Conservation (phyloP, 2,797 vertebrate species). For the Fringilla coelebs region DNA sequence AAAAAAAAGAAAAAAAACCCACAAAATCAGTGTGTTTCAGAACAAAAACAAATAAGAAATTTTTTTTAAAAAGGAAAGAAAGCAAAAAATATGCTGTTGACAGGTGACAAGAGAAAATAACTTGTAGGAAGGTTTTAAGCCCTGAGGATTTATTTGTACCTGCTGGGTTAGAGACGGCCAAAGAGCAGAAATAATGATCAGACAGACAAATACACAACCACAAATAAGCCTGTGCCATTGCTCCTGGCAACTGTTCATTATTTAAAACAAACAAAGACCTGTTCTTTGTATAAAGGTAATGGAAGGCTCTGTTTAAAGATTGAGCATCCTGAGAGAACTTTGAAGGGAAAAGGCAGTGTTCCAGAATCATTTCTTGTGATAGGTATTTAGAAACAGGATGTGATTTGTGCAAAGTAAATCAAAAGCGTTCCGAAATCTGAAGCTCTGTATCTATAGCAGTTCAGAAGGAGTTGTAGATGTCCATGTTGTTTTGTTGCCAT, state of each 20-base stretch:
- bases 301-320: neutral
- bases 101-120: neutral
- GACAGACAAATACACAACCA: slow-evolving; percentile 12
- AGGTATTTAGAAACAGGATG: neutral
- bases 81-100: neutral
- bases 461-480: neutral
- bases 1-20: accelerated
- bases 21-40: neutral
- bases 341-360: neutral
- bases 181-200: slow-evolving; percentile 51
- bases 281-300: neutral
- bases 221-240: slow-evolving; percentile 15
- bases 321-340: neutral
- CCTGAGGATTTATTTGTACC: slow-evolving; percentile 32
- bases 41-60: neutral
- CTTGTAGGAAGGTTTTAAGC: slow-evolving; percentile 24
- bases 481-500: neutral
- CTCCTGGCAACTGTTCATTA: slow-evolving; percentile 45
- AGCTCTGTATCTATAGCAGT: neutral
- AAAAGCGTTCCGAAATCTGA: neutral
- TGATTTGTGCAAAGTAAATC: neutral
- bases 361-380: neutral
- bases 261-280: slow-evolving; percentile 26
- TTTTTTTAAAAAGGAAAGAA: accelerated
- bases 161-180: neutral